Evolutionary conservation across 2,113 vertebrate species (phyloP).

Genomic region (Dipodomys stephensi): DNA sequence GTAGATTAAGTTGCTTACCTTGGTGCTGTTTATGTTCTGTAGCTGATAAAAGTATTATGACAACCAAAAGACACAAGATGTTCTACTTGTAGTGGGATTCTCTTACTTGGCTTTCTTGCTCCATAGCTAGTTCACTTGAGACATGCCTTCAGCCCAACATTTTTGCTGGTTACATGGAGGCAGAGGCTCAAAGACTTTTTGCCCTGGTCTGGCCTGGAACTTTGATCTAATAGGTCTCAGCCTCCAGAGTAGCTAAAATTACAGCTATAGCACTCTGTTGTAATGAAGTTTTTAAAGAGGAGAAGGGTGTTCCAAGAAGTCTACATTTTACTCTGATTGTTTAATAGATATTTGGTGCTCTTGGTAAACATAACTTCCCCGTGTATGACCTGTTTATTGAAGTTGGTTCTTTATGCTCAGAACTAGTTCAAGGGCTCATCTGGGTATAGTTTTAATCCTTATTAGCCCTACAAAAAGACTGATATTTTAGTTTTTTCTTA

Average conservation of each 20-base stretch:
- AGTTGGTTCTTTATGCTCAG: background rate
- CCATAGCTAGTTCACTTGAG: too few relatives aligned
- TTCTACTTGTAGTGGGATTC: background rate
- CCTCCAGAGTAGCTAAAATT: too few relatives aligned
- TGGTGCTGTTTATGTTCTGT: constrained; percentile 1
- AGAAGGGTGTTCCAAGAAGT: background rate
- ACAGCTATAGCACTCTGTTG: too few relatives aligned
- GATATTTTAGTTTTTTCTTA: background rate
- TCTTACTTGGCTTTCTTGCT: too few relatives aligned
- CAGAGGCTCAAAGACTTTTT: too few relatives aligned
- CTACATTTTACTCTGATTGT: background rate
- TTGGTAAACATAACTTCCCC: background rate
- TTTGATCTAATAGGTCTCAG: too few relatives aligned
- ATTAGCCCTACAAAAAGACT: background rate
- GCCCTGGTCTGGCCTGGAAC: too few relatives aligned
- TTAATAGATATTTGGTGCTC: background rate
- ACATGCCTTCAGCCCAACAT: too few relatives aligned
- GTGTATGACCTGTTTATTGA: background rate
- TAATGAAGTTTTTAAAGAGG: background rate
- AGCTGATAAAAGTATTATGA: background rate
- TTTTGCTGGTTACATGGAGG: too few relatives aligned
- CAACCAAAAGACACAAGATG: background rate
- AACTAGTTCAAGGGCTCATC: background rate
- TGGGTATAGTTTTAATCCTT: background rate
- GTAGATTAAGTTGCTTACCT: background rate